Conservation (phyloP, 2,888 invertebrate species). For the Drosophila mimetica region DNA sequence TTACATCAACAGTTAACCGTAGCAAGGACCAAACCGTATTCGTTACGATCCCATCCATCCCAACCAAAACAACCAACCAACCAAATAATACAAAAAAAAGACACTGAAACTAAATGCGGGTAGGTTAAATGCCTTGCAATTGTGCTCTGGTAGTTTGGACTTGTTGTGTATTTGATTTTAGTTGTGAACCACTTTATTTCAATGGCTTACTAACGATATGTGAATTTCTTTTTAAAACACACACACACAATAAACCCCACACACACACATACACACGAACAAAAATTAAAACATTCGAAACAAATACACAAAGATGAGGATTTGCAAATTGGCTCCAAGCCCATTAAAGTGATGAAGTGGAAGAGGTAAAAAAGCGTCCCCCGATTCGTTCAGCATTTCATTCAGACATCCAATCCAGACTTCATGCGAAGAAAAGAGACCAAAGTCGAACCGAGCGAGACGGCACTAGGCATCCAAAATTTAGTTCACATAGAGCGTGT, state of each 20-base stretch:
- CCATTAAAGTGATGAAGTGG: slow-evolving; percentile 81
- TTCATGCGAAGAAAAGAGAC: slow-evolving; percentile 22
- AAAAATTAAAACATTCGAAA: slow-evolving; percentile 7
- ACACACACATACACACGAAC: background rate
- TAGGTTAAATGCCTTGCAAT: slow-evolving; percentile 61
- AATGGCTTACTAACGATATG: slow-evolving; percentile 67
- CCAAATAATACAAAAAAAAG: slow-evolving; percentile 16
- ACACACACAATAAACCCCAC: slow-evolving; percentile 2
- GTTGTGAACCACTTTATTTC: slow-evolving; percentile 32
- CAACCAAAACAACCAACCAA: slow-evolving; percentile 33
- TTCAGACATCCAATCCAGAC: slow-evolving; percentile 11
- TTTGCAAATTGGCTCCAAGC: slow-evolving; percentile 81
- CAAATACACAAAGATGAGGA: slow-evolving; percentile 74
- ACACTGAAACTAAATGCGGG: slow-evolving; percentile 46
- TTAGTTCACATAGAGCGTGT: background rate
- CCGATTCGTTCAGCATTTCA: slow-evolving; percentile 56
- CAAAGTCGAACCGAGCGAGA: slow-evolving; percentile 32
- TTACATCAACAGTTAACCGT: slow-evolving; percentile 77
- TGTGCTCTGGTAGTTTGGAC: slow-evolving; percentile 38
- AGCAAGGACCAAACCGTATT: slow-evolving; percentile 85
- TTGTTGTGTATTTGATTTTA: slow-evolving; percentile 23
- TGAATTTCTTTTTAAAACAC: slow-evolving; percentile 50
- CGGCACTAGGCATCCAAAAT: slow-evolving; percentile 16
- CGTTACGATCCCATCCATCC: slow-evolving; percentile 69
- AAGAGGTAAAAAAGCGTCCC: slow-evolving; percentile 77